Evolutionary conservation across 2,888 invertebrate species (phyloP).

Genomic region (Deilephila elpenor): DNA sequence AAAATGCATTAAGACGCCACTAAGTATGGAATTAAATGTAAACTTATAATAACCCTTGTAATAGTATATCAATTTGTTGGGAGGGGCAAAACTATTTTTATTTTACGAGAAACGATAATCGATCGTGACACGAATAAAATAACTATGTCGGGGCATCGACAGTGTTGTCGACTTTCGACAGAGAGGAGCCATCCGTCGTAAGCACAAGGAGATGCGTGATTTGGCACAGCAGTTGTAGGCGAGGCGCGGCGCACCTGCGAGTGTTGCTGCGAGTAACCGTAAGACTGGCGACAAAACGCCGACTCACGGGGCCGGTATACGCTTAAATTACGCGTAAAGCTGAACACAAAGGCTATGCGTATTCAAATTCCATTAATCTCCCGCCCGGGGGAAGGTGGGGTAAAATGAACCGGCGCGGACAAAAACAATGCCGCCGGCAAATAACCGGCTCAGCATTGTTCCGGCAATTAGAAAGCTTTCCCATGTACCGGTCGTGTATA

Average conservation of each 20-base stretch:
- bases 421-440: conserved; percentile 84
- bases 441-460: conserved; percentile 85
- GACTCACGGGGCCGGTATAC: conserved; percentile 79
- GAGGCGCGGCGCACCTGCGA: conserved; percentile 67
- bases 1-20: conserved; percentile 58
- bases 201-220: conserved; percentile 52
- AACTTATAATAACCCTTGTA: conserved; percentile 45
- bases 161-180: conserved; percentile 49
- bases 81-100: neutral
- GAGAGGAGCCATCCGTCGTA: conserved; percentile 36
- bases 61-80: conserved; percentile 44
- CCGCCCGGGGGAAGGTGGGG: conserved; percentile 78
- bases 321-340: conserved; percentile 84
- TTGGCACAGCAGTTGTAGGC: conserved; percentile 61
- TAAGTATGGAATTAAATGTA: conserved; percentile 50
- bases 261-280: conserved; percentile 69
- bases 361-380: conserved; percentile 85
- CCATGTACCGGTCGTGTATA: conserved; percentile 84
- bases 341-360: conserved; percentile 84
- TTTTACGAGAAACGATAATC: neutral
- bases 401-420: conserved; percentile 83
- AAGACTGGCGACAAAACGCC: conserved; percentile 75
- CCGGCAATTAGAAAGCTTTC: conserved; percentile 86
- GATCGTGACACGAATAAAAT: conserved; percentile 11
- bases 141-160: conserved; percentile 38